These are phyloP conservation scores for Calliopsis andreniformis DNA, from an alignment of 1,140 invertebrate genomes.

Conservation along the genomic window DNA sequence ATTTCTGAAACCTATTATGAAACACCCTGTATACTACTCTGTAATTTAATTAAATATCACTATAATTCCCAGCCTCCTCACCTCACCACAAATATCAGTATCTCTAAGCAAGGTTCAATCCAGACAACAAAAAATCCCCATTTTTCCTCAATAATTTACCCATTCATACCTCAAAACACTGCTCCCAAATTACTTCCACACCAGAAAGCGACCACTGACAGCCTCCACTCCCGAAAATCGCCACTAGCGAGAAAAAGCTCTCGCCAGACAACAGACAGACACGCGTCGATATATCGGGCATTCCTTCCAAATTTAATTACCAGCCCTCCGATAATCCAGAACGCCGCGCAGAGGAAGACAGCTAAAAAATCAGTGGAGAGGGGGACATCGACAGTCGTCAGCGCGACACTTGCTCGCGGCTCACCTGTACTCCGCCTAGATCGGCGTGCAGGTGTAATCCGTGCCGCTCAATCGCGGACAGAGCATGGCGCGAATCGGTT, in stretches of 20 bases:
- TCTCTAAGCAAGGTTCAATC: too few species aligned
- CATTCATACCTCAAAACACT: too few species aligned
- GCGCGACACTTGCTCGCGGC: not conserved
- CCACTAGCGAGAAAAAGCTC: not conserved
- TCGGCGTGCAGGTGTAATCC: constrained; percentile 61
- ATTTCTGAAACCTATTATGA: too few species aligned
- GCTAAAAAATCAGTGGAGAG: not conserved
- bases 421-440: constrained; percentile 22
- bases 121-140: too few species aligned
- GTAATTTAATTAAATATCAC: too few species aligned
- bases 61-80: too few species aligned
- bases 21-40: too few species aligned
- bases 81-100: too few species aligned
- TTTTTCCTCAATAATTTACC: too few species aligned
- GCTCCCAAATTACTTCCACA: too few species aligned
- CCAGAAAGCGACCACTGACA: too few species aligned
- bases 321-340: not conserved
- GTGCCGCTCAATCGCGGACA: constrained; percentile 59
- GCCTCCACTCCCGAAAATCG: not conserved
- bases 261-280: not conserved
- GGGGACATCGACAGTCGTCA: not conserved
- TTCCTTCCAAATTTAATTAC: constrained; percentile 21
- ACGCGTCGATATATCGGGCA: not conserved
- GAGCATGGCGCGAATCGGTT: constrained; percentile 61
- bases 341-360: not conserved